Base-by-base conservation (phyloP, 2,888 invertebrate genomes). In the Apodemia hepburni region DNA sequence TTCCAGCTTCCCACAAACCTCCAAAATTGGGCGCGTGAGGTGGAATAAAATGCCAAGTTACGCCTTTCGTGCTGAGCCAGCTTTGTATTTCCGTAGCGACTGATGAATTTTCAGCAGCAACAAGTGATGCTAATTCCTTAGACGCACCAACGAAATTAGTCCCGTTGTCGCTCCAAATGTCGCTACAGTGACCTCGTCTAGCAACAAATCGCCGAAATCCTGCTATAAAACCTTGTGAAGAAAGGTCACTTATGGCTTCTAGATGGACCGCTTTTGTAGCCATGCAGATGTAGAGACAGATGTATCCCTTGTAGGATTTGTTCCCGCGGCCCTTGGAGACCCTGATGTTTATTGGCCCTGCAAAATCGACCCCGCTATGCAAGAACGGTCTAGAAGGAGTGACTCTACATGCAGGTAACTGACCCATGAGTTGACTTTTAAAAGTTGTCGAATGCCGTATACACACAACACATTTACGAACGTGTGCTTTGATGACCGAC, bases 1-100 rank as follows among this genome's bases (percentile, higher is more conserved):
- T 63, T 6, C 68, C 70, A 9, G 70, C 67, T 58, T 73, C 73
- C 73, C 71, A 73, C 5, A 71, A 45, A 17, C 71, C 68, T 1
- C 70, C 69, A 59, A 69, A 70, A 42, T 70, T 68, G 11, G 69
- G 70, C 27, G 64, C 60, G 12, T 60, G 65, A 9, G 71, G 68
- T 38, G 71, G 70, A 29, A 70, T 71, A 29, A 68, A 71, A 57
- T 69, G 66, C 69, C 68, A 70, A 45, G 5, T 15, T 1, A 45
- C 45, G 15, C 45, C 45, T 15, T 45, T 45, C 6, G 45, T 45
- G 12, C 45, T 45, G 0, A 45, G 45, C 45, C 45, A 45, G n/a
- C 45, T 45, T 6, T 15, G 45, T 45, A 45, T 45, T 45, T 45
- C 45, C 12, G n/a, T 6, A 45, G 45, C 45, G n/a, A 45, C 45